These are phyloP conservation scores for Phalloptychus januarius DNA, from an alignment of 2,797 vertebrate genomes.

Conservation along the genomic window DNA sequence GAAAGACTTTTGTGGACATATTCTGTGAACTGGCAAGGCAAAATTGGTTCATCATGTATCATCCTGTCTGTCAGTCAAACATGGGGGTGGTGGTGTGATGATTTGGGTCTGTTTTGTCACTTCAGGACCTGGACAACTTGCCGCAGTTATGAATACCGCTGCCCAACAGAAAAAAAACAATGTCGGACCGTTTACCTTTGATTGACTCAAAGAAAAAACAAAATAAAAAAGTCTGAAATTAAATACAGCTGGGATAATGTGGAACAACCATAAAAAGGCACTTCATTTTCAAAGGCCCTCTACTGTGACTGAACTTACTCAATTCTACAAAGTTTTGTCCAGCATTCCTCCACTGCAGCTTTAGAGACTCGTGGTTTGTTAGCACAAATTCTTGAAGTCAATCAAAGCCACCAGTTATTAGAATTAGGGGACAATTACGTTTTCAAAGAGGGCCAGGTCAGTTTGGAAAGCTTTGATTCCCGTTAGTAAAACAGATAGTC, in stretches of 20 bases:
- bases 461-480: not conserved
- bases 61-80: not conserved
- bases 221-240: not conserved
- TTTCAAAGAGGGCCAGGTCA: not conserved
- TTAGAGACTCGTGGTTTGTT: not conserved
- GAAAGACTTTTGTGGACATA: not conserved
- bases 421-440: not conserved
- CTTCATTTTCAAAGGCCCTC: not conserved
- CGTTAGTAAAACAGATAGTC: not conserved
- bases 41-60: not conserved
- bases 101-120: not conserved
- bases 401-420: not conserved
- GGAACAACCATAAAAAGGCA: not conserved
- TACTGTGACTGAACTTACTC: not conserved
- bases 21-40: not conserved
- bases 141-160: not conserved
- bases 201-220: not conserved
- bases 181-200: not conserved
- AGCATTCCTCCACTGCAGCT: not conserved
- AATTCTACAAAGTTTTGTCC: not conserved
- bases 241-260: not conserved
- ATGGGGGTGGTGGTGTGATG: not conserved
- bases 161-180: not conserved
- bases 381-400: not conserved
- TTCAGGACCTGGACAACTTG: not conserved